phyloP scores from a whole-genome alignment of 2,113 vertebrate species.

The Xerus inauris region DNA sequence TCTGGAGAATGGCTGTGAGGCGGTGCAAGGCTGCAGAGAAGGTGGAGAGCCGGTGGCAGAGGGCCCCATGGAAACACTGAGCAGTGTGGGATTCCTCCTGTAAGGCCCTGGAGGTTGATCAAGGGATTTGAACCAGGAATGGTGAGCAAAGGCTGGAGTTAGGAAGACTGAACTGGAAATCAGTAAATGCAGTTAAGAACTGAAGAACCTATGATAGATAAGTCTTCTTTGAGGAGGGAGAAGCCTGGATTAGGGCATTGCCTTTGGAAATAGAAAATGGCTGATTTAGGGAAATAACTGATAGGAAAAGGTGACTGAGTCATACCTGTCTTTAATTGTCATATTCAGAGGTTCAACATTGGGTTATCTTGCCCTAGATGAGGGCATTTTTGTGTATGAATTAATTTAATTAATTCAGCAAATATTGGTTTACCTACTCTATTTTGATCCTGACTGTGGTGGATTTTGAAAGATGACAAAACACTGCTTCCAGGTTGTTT shows the following conservation, averaged over 20 bases:
- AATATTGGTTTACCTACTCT: neutral
- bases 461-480: neutral
- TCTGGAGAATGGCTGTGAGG: neutral
- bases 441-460: neutral
- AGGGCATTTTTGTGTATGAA: neutral
- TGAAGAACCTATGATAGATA: neutral
- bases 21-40: neutral
- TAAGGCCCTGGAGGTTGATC: neutral
- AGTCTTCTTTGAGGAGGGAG: neutral
- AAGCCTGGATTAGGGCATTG: neutral
- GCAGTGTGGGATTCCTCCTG: neutral
- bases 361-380: neutral
- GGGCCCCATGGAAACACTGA: neutral
- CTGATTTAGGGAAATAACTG: constrained; percentile 25
- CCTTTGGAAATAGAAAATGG: neutral
- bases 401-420: neutral
- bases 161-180: neutral
- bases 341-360: neutral
- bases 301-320: neutral
- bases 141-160: neutral
- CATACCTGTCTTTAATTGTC: neutral
- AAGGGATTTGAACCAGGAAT: neutral
- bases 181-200: neutral
- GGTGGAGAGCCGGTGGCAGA: neutral
- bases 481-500: neutral